phyloP scores from a whole-genome alignment of 2,113 vertebrate genomes.

The Ptilonorhynchus violaceus region DNA sequence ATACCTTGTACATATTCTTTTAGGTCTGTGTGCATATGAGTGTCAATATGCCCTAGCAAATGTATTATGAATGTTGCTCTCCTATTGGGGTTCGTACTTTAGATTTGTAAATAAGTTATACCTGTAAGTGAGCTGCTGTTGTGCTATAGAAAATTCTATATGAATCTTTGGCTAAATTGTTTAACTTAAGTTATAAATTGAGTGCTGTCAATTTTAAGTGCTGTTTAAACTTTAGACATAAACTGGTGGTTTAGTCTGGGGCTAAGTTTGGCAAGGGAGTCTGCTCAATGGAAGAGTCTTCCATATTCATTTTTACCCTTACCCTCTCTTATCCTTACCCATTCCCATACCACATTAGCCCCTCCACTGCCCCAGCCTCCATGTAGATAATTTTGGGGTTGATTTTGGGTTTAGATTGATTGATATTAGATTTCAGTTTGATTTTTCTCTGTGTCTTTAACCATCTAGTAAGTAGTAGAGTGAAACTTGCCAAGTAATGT shows the following conservation, averaged over 20 bases:
- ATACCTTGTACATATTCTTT: neutral
- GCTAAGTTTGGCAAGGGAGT: neutral
- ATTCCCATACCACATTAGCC: neutral
- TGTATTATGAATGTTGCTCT: neutral
- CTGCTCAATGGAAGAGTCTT: neutral
- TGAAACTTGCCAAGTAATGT: fast-evolving
- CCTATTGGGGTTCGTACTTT: neutral
- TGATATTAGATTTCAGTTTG: neutral
- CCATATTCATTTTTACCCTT: neutral
- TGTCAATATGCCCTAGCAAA: neutral
- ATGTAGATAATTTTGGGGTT: neutral
- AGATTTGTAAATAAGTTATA: neutral
- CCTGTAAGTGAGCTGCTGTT: neutral
- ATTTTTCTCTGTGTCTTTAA: neutral
- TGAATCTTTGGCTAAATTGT: neutral
- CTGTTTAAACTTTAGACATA: neutral
- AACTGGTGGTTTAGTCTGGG: neutral
- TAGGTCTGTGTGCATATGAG: neutral
- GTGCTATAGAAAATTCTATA: neutral
- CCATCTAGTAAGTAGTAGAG: neutral
- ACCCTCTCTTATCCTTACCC: neutral
- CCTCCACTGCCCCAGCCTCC: neutral
- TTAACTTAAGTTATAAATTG: neutral
- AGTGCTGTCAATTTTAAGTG: neutral
- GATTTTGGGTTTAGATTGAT: neutral